Evolutionary conservation across 1,140 invertebrate species (phyloP).

Genomic region (Popillia japonica): DNA sequence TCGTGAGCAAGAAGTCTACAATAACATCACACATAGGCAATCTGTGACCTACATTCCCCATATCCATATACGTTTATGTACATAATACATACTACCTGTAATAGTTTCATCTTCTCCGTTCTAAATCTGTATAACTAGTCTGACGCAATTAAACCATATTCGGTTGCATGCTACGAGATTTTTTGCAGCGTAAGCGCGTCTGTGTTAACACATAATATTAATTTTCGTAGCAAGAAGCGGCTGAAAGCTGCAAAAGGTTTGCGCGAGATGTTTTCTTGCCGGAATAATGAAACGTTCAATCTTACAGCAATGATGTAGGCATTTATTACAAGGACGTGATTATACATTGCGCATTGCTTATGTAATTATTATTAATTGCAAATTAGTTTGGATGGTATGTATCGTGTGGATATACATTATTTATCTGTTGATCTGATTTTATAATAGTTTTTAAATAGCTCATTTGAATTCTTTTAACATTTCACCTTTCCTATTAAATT

Average conservation of each 20-base stretch:
- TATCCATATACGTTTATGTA: too few relatives aligned
- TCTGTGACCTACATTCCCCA: not conserved
- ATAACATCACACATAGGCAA: not conserved
- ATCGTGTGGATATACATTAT: not conserved
- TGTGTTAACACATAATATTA: not conserved
- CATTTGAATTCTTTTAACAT: too few relatives aligned
- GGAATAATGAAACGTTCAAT: not conserved
- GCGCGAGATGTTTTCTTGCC: not conserved
- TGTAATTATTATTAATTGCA: slow-evolving; percentile 16
- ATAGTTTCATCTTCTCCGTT: not conserved
- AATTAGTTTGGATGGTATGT: not conserved
- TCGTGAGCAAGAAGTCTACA: not conserved
- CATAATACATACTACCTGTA: not conserved
- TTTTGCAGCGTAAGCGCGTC: not conserved
- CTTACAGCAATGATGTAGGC: not conserved
- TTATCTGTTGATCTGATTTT: too few relatives aligned
- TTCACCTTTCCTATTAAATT: too few relatives aligned
- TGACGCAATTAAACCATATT: slow-evolving; percentile 3
- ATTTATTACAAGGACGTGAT: slow-evolving; percentile 3
- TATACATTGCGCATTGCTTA: not conserved
- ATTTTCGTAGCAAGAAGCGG: not conserved
- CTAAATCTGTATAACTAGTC: not conserved
- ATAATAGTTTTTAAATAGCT: too few relatives aligned
- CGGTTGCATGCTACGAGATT: not conserved
- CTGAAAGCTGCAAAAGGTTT: not conserved